phyloP scores from a whole-genome alignment of 2,797 vertebrate genomes.

The Melanotaenia boesemani region DNA sequence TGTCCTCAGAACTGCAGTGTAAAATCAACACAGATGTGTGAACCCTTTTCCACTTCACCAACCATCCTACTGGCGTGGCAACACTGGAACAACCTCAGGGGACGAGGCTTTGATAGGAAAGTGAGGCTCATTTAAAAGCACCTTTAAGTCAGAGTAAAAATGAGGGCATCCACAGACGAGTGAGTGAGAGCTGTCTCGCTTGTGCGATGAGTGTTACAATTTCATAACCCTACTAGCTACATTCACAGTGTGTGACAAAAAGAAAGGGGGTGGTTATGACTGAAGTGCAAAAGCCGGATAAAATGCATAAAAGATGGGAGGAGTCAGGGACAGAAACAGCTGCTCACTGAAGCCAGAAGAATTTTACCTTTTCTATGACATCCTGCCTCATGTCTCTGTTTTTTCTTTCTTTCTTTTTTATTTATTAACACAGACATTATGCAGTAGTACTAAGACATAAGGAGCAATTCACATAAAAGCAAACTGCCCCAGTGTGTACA shows the following conservation, averaged over 20 bases:
- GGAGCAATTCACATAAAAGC: constrained; percentile 19
- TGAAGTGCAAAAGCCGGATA: constrained; percentile 49
- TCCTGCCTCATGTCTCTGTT: constrained; percentile 30
- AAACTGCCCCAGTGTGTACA: constrained; percentile 28
- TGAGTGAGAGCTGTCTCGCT: constrained; percentile 53
- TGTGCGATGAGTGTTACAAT: constrained; percentile 50
- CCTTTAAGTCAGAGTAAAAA: constrained; percentile 56
- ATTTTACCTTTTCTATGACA: constrained; percentile 40
- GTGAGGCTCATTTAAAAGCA: constrained; percentile 61
- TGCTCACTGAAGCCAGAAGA: constrained; percentile 37
- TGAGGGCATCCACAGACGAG: constrained; percentile 61
- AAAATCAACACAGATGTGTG: constrained; percentile 31
- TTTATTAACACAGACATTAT: neutral
- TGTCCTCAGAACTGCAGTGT: constrained; percentile 6
- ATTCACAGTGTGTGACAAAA: constrained; percentile 43
- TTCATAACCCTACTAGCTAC: constrained; percentile 45
- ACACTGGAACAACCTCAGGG: constrained; percentile 45
- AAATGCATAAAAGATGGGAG: constrained; percentile 47
- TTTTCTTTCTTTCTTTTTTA: constrained; percentile 1
- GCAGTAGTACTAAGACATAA: constrained; percentile 26
- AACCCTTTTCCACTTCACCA: constrained; percentile 41
- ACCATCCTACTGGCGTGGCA: constrained; percentile 42
- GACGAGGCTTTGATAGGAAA: constrained; percentile 45
- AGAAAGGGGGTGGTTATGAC: constrained; percentile 26
- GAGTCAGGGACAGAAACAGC: constrained; percentile 46